These are phyloP conservation scores for Monarcha castaneiventris DNA, from an alignment of 2,113 vertebrate species.

Conservation along the genomic window DNA sequence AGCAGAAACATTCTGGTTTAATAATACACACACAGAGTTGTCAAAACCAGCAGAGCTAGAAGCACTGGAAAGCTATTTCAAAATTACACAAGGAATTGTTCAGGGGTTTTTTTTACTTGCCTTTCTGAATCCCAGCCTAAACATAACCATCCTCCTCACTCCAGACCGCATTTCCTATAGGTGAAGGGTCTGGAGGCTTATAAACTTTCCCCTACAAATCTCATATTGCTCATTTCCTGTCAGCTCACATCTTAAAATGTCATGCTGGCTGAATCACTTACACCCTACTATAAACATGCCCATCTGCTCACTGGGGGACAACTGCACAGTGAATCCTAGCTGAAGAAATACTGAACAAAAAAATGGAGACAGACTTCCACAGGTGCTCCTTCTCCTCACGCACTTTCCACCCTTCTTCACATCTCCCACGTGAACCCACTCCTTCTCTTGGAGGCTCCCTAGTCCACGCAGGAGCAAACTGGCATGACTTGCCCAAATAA, in stretches of 20 bases:
- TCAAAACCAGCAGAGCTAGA: not conserved
- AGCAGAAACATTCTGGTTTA: not conserved
- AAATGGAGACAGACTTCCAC: not conserved
- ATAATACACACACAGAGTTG: not conserved
- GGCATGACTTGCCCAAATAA: not conserved
- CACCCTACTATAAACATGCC: not conserved
- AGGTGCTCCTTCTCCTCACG: not conserved
- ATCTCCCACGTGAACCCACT: not conserved
- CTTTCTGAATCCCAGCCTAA: not conserved
- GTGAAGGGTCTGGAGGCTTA: not conserved
- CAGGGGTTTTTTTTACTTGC: not conserved
- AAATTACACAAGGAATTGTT: not conserved
- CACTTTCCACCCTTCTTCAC: not conserved
- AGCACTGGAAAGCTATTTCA: not conserved
- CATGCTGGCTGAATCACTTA: slow-evolving; percentile 28
- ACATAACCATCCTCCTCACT: not conserved
- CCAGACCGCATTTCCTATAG: not conserved
- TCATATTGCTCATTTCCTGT: slow-evolving; percentile 17
- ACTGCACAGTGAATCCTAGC: not conserved
- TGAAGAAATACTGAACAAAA: slow-evolving; percentile 1
- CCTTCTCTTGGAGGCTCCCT: not conserved
- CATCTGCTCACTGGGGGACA: slow-evolving; percentile 51
- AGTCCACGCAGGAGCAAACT: not conserved
- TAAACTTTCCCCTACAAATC: slow-evolving; percentile 44
- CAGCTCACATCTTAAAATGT: not conserved